A percentile compares a stretch with the other conserved stretches of the same genome.
These are phyloP conservation scores for Erithacus rubecula DNA, from an alignment of 2,797 vertebrate genomes.

Conservation along the genomic window DNA sequence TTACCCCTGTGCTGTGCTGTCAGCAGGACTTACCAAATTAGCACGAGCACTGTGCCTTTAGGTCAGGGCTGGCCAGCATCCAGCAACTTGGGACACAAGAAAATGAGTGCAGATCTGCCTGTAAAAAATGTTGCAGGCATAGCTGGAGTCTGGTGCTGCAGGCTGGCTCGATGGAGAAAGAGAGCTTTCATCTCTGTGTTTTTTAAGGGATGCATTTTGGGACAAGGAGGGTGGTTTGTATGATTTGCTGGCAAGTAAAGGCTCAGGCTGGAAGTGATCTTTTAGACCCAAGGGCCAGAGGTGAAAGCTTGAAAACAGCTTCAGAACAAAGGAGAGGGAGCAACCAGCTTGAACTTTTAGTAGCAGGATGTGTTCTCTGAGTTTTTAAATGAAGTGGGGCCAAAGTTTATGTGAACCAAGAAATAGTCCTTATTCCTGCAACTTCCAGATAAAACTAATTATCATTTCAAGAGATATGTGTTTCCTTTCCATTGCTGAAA, in stretches of 20 bases:
- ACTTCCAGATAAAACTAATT: not conserved
- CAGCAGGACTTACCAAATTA: not conserved
- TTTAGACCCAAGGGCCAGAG: not conserved
- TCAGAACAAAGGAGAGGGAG: not conserved
- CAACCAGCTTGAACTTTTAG: not conserved
- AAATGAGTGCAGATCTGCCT: not conserved
- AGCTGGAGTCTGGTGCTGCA: not conserved
- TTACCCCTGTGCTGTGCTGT: not conserved
- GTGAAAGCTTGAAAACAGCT: not conserved
- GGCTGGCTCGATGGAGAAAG: not conserved
- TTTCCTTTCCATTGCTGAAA: not conserved
- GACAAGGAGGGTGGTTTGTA: not conserved
- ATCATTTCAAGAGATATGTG: fast-evolving
- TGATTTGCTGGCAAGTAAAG: not conserved
- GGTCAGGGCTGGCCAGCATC: not conserved
- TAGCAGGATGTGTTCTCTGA: not conserved
- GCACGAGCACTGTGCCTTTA: fast-evolving
- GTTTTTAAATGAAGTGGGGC: fast-evolving
- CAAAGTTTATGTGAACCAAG: not conserved
- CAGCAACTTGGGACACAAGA: not conserved
- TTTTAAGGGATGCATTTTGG: not conserved
- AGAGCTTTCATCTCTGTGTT: not conserved
- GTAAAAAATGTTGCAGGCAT: not conserved
- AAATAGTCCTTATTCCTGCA: not conserved
- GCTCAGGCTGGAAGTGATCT: not conserved